Evolutionary conservation across 1,140 invertebrate species (phyloP).

Genomic region (Xylocopa sonorina): DNA sequence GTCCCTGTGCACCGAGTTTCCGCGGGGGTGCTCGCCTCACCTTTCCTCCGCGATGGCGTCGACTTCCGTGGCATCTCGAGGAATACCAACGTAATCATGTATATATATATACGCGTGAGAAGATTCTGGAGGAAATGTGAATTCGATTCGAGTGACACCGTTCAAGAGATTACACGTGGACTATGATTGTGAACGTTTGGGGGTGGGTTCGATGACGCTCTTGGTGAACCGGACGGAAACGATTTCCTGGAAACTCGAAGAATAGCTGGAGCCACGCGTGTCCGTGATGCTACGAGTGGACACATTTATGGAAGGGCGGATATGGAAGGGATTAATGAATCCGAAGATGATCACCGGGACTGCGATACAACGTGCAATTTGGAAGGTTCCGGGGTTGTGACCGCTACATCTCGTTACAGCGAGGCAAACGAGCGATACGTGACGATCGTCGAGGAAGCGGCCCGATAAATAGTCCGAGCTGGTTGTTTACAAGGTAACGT

Average conservation of each 20-base stretch:
- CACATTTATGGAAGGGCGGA: neutral
- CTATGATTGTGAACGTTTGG: too few relatives aligned
- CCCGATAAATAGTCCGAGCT: slow-evolving; percentile 26
- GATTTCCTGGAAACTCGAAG: neutral
- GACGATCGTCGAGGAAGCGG: slow-evolving; percentile 50
- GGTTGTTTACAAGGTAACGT: slow-evolving; percentile 52
- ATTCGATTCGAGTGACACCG: neutral
- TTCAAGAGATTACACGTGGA: neutral
- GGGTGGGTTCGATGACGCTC: too few relatives aligned
- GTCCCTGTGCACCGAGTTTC: neutral
- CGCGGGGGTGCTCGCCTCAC: neutral
- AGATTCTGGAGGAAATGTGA: too few relatives aligned
- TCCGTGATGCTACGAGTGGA: neutral
- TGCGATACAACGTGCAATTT: slow-evolving; percentile 36
- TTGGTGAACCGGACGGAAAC: neutral
- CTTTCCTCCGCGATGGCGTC: neutral
- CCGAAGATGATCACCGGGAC: slow-evolving; percentile 36
- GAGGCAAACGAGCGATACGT: slow-evolving; percentile 56
- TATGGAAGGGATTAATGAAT: slow-evolving; percentile 38
- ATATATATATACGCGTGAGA: too few relatives aligned
- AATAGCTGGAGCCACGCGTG: neutral
- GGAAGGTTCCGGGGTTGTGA: slow-evolving; percentile 34
- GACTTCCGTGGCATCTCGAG: neutral
- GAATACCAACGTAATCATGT: fast-evolving
- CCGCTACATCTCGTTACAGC: slow-evolving; percentile 45